Evolutionary conservation across 2,888 invertebrate species (phyloP), one percentile per base, ranked within the genome.

Genomic region (Tetragonula carbonaria): DNA sequence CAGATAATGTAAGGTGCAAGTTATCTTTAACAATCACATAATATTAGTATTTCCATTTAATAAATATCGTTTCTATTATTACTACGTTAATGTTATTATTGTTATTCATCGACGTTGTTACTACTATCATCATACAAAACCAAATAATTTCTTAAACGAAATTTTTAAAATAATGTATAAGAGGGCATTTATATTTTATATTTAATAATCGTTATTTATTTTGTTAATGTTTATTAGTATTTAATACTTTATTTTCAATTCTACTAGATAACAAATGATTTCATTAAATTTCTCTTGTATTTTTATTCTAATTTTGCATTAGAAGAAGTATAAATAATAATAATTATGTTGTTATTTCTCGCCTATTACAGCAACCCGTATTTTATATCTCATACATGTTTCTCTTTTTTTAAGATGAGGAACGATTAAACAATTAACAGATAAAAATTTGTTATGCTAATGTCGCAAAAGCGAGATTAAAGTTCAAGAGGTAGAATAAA

Each of bases 1-100:
- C 79, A 82, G 85, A 88, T 85, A 82, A 76, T 87, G 85, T 78
- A 82, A 85, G 80, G 81, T 87, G 86, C 74, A 77, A 84, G 78
- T 86, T 84, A 80, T 74, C 33, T 74, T 67, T 73, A 86, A 86
- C 86, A 79, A 86, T 85, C 71, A 85, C 86, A 86, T 86, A 78
- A 86, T 86, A 75, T 76, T 86, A 86, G 75, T 83, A 74, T 77
- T 74, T 73, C 75, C 76, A 70, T 86, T 82, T 67, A 76, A 82
- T 85, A 82, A 75, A 73, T 78, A 82, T 78, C 59, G 33, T 76
- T 75, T 63, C 63, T 74, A 84, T 74, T 50, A 70, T 72, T 75
- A 72, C 83, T 77, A 83, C 55, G 63, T 72, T 78, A 70, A 71
- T 74, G n/a, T 84, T 78, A 72, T 83, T 84, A 84, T 84, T 51